Percentiles rank a stretch among this genome's conserved stretches.
Evolutionary conservation across 2,888 invertebrate species (phyloP).

Genomic region (Melieria picta): DNA sequence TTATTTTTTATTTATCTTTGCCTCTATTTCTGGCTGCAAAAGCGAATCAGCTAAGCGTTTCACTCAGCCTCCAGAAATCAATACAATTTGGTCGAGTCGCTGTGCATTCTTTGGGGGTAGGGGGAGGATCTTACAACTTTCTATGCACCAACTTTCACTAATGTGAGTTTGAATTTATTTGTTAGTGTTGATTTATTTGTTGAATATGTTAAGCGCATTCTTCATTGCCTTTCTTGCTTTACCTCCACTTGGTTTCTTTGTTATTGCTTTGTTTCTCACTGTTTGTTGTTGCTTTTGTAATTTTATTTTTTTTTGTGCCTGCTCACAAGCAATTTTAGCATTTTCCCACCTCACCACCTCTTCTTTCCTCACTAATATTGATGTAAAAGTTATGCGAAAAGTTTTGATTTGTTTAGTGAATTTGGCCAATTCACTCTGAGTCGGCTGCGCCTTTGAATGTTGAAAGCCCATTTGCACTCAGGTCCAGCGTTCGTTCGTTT

Average conservation of each 20-base stretch:
- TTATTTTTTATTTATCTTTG: too few species aligned
- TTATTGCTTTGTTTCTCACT: neutral
- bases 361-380: slow-evolving; percentile 41
- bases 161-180: slow-evolving; percentile 37
- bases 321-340: slow-evolving; percentile 36
- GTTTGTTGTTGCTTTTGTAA: neutral
- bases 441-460: neutral
- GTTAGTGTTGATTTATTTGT: slow-evolving; percentile 16
- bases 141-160: slow-evolving; percentile 23
- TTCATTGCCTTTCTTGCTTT: slow-evolving; percentile 1
- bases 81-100: too few species aligned
- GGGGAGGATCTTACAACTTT: slow-evolving; percentile 24
- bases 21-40: too few species aligned
- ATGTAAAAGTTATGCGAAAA: slow-evolving; percentile 58
- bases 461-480: neutral
- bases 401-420: slow-evolving; percentile 58
- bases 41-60: too few species aligned
- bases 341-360: slow-evolving; percentile 24
- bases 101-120: too few species aligned
- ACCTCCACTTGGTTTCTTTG: neutral
- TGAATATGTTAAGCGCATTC: slow-evolving; percentile 9
- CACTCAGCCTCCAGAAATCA: too few species aligned
- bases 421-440: slow-evolving; percentile 15
- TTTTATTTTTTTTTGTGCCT: slow-evolving; percentile 39
- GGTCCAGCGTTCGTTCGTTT: too few species aligned